A percentile compares a stretch with the other conserved stretches of the same genome.
Conservation (phyloP, 2,888 invertebrate species). For the Adineta ricciae region DNA sequence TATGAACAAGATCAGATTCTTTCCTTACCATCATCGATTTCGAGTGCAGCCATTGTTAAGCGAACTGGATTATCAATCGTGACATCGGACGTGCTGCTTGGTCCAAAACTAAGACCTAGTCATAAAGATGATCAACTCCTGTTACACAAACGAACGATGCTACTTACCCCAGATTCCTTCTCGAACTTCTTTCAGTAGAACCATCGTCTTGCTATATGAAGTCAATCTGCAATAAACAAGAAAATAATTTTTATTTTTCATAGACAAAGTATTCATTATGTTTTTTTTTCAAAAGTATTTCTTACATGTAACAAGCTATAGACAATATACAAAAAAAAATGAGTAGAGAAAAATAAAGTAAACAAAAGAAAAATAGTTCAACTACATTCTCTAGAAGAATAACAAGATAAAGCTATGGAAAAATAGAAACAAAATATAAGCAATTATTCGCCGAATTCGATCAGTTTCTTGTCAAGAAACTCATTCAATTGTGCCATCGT, state of each 20-base stretch:
- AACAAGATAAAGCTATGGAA: neutral
- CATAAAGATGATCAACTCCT: neutral
- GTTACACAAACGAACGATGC: neutral
- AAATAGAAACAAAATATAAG: neutral
- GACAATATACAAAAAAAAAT: neutral
- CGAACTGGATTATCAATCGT: conserved; percentile 1
- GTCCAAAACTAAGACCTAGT: neutral
- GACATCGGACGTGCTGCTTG: neutral
- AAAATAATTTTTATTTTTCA: neutral
- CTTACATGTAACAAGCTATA: neutral
- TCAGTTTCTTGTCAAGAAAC: neutral
- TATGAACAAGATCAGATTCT: neutral
- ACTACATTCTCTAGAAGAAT: neutral
- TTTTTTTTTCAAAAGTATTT: neutral
- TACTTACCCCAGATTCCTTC: conserved; percentile 3
- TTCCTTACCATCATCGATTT: neutral
- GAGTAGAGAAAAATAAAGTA: neutral
- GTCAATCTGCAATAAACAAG: neutral
- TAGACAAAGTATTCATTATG: neutral
- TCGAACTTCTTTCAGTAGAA: neutral
- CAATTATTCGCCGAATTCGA: neutral
- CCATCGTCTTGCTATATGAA: neutral
- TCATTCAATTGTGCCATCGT: neutral
- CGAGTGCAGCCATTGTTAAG: conserved; percentile 21
- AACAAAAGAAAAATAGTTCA: neutral